Evolutionary conservation across 2,888 invertebrate species (phyloP), one percentile per base, ranked within the genome.

Genomic region (Pyrrhosoma nymphula): DNA sequence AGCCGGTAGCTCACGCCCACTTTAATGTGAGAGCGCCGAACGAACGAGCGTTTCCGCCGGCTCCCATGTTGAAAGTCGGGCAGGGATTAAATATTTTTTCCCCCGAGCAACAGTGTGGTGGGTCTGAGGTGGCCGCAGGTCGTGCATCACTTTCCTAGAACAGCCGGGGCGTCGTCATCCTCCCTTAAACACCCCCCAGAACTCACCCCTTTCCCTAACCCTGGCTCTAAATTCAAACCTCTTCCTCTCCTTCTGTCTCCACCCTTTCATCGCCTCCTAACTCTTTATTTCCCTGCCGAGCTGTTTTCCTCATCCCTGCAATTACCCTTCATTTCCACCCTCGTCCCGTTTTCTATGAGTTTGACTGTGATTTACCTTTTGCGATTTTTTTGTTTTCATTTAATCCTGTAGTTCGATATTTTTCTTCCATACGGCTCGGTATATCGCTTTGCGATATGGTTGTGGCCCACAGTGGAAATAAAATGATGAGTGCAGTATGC

Each of bases 31-130:
- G 30, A 35, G 47, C 47, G 47, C 47, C 47, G 2, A 26, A 10
- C 30, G 82, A 82, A 82, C 82, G 82, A 82, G 82, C 30, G 35
- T 35, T 82, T 82, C 82, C 82, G 82, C 35, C 16, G 30, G 82
- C 69, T n/a, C 4, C 35, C 82, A 35, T 82, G 82, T 35, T 82
- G 82, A 82, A 82, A 82, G 82, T 82, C 82, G 82, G 82, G 82
- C 30, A 82, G 82, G 82, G 82, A 82, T 82, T 82, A 82, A 82
- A 82, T 35, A 82, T 82, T 14, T 82, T 60, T 35, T 35, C 35
- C 16, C 82, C 82, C 12, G 16, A 82, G 82, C 82, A 82, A 82
- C 35, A 82, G 82, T 82, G 60, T 60, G 60, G 60, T 12, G 60
- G 82, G 16, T 6, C 30, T 8, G n/a, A 23, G 35, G 30, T 14